Conservation (phyloP, 2,797 vertebrate genomes). For the Rhinoraja longicauda region DNA sequence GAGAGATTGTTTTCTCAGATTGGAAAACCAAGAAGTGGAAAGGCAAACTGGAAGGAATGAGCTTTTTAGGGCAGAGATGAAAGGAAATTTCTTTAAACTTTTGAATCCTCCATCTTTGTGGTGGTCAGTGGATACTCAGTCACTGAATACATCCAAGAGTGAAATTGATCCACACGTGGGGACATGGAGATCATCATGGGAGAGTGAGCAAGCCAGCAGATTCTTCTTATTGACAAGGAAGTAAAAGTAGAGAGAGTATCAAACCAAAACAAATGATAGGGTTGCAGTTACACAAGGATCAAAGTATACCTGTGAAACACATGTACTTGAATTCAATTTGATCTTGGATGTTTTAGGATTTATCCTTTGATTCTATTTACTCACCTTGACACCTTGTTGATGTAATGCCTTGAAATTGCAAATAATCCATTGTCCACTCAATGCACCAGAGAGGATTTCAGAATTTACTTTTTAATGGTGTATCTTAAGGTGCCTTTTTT, state of each 20-base stretch:
- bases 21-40: too few relatives aligned
- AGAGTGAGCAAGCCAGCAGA: too few relatives aligned
- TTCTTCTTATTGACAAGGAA: too few relatives aligned
- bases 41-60: too few relatives aligned
- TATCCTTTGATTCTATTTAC: not conserved
- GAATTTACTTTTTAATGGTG: not conserved
- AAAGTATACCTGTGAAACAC: not conserved
- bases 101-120: too few relatives aligned
- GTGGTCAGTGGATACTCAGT: too few relatives aligned
- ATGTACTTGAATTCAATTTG: not conserved
- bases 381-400: not conserved
- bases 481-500: not conserved
- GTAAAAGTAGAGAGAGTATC: not conserved
- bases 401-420: not conserved
- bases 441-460: not conserved
- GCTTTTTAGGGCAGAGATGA: too few relatives aligned
- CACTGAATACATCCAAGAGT: too few relatives aligned
- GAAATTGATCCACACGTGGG: too few relatives aligned
- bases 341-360: not conserved
- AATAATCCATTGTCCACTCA: not conserved
- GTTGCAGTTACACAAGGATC: not conserved
- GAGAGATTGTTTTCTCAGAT: too few relatives aligned
- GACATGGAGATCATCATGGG: too few relatives aligned
- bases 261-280: not conserved
- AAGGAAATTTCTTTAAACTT: too few relatives aligned